phyloP scores from a whole-genome alignment of 2,888 invertebrate genomes.

The Limenitis camilla region DNA sequence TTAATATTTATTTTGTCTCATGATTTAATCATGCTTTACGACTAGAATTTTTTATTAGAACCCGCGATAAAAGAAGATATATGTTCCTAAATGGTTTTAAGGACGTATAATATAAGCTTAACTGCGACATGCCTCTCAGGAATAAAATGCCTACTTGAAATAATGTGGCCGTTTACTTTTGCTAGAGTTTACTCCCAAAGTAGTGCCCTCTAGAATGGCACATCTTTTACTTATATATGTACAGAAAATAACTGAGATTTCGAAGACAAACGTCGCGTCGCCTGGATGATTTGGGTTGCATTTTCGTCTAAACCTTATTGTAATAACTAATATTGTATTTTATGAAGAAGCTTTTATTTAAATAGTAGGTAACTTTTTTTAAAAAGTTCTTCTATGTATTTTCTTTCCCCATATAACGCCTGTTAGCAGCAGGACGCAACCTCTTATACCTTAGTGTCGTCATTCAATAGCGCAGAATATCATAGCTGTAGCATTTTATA shows the following conservation, averaged over 20 bases:
- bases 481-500: too few relatives aligned
- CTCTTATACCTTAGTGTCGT: too few relatives aligned
- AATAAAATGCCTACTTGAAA: constrained; percentile 27
- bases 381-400: too few relatives aligned
- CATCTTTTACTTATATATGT: constrained; percentile 1
- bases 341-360: too few relatives aligned
- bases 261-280: not conserved
- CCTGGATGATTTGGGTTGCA: too few relatives aligned
- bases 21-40: too few relatives aligned
- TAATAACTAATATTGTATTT: not conserved
- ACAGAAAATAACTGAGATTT: constrained; percentile 17
- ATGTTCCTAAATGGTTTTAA: constrained; percentile 8
- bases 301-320: not conserved
- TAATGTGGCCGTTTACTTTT: constrained; percentile 30
- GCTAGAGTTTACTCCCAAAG: constrained; percentile 23
- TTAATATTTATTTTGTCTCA: too few relatives aligned
- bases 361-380: too few relatives aligned
- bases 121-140: constrained; percentile 14
- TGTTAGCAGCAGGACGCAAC: too few relatives aligned
- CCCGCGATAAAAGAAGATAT: constrained; percentile 4
- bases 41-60: too few relatives aligned
- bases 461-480: too few relatives aligned
- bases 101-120: constrained; percentile 14
- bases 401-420: too few relatives aligned
- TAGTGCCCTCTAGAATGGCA: constrained; percentile 7